Base-by-base conservation (phyloP, 30 jellyfish, hydroid and myxozoan genomes). In the Chrysaora quinquecirrha region DNA sequence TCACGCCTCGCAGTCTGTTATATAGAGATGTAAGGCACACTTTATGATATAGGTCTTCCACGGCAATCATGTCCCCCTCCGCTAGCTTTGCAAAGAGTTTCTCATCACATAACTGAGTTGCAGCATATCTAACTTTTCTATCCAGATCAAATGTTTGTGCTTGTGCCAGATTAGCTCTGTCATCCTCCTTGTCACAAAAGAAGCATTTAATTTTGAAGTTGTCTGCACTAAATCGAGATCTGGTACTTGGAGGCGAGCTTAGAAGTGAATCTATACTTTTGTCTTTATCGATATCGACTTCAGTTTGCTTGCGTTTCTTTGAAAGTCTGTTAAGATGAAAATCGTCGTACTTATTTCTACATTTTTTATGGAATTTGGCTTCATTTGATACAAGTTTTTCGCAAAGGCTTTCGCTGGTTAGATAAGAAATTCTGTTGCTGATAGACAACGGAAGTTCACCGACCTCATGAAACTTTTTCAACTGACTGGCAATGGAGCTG, bases 41-140 rank as follows among this genome's bases (percentile, higher is more conserved):
- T 12, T 24, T 11, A 60, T 60, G 82, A 46, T 78, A 78, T 78
- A 60, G 61, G 14, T 35, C 19, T 25, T 78, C 84, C 30, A 46
- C 7, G 16, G 89, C 89, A 62, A 78, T 80, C 19, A 64, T 23
- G 31, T 78, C 89, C 2, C 89, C 82, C 28, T 31, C 47, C 33
- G 85, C 62, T 22, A 78, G 75, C 71, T 78, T 78, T 33, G 89
- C 89, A 19, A 78, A 16, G 1, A 78, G 83, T n/a, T 38, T 38
- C n/a, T 78, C 84, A 30, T 78, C 89, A 25, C 52, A 7, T n/a
- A 78, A 48, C 50, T 21, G 46, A 31, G 56, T 19, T 25, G 89
- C 89, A 28, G 71, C 75, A 46, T 24, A 19, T 10, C 82, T 69
- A 11, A 78, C 48, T 6, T 28, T 47, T 85, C 34, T 30, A 25